phyloP scores from a whole-genome alignment of 2,113 vertebrate species.

The Suncus etruscus region DNA sequence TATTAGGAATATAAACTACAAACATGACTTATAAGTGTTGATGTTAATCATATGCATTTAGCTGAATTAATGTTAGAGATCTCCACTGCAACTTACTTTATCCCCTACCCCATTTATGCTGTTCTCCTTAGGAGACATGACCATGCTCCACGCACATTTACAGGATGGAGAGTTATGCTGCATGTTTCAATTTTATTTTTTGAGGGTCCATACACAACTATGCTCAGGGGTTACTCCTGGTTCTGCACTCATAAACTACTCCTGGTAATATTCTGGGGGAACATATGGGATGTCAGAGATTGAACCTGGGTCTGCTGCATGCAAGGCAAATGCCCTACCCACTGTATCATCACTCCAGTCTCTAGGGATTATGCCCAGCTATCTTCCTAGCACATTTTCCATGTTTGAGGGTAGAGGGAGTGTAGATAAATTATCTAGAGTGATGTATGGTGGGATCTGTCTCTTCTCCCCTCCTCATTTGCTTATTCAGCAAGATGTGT shows the following conservation, averaged over 20 bases:
- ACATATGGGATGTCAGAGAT: too few relatives aligned
- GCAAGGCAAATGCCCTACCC: too few relatives aligned
- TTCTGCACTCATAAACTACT: too few relatives aligned
- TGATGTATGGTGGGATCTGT: conserved; percentile 12
- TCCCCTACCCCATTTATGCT: neutral
- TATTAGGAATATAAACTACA: neutral
- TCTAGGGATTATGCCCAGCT: too few relatives aligned
- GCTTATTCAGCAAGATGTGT: conserved; percentile 36
- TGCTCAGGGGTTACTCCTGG: too few relatives aligned
- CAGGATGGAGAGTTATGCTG: neutral
- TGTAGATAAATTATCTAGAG: conserved; percentile 45
- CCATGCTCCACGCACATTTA: neutral
- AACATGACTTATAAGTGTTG: neutral
- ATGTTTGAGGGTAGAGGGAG: conserved; percentile 25
- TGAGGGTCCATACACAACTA: too few relatives aligned
- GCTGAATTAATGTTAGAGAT: neutral
- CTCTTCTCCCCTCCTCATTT: neutral
- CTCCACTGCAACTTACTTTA: neutral
- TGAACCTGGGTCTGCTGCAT: too few relatives aligned
- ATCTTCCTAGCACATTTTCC: too few relatives aligned
- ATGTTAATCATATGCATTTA: neutral
- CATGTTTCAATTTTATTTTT: too few relatives aligned
- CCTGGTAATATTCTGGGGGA: too few relatives aligned
- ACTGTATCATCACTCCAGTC: too few relatives aligned
- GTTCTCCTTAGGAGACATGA: neutral